These are phyloP conservation scores for Antechinus stuartii DNA, from an alignment of 2,113 vertebrate species.

Conservation along the genomic window DNA sequence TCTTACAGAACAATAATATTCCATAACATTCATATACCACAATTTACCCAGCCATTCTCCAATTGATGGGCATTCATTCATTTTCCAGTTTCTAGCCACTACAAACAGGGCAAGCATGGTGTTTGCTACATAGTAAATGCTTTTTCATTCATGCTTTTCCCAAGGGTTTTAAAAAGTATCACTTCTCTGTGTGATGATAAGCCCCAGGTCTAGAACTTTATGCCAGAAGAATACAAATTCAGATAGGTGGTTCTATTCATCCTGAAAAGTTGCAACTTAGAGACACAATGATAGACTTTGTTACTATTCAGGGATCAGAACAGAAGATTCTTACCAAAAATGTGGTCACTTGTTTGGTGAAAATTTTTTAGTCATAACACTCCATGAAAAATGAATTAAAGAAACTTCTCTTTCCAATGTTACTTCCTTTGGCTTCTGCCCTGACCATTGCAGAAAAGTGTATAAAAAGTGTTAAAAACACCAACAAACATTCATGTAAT, in stretches of 20 bases:
- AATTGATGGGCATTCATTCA: too few relatives aligned
- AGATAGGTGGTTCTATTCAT: neutral
- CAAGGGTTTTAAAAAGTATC: neutral
- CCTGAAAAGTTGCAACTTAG: neutral
- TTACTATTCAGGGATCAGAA: neutral
- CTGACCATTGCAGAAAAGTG: neutral
- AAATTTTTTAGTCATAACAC: neutral
- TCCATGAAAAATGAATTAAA: neutral
- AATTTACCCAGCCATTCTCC: too few relatives aligned
- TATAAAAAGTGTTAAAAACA: neutral
- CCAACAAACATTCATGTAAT: neutral
- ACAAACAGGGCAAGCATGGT: too few relatives aligned
- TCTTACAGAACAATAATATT: too few relatives aligned
- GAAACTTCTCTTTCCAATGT: neutral
- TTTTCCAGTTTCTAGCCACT: too few relatives aligned
- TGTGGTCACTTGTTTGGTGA: neutral
- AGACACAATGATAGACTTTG: neutral
- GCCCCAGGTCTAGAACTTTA: neutral
- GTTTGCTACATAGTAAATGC: neutral
- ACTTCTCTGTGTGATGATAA: neutral
- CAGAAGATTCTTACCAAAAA: neutral
- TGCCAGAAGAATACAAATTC: neutral
- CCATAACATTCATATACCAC: too few relatives aligned
- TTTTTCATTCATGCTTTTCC: neutral
- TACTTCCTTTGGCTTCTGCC: neutral